Percentiles rank a stretch among this genome's conserved stretches.
Evolutionary conservation across 2,888 invertebrate genomes (phyloP).

Genomic region (Coleophora flavipennella): DNA sequence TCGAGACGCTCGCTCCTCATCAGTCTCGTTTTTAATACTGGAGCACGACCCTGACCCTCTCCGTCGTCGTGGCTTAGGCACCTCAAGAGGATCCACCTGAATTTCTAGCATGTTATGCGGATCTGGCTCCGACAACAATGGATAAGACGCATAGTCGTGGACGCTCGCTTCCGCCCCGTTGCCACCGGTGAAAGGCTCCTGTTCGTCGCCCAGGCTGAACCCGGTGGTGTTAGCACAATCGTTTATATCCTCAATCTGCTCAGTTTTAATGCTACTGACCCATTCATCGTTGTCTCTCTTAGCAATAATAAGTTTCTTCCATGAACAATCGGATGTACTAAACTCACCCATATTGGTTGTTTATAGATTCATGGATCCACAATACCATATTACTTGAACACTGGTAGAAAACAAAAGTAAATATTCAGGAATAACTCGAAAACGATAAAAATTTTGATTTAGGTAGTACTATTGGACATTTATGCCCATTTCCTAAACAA

Average conservation of each 20-base stretch:
- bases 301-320: slow-evolving; percentile 62
- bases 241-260: slow-evolving; percentile 22
- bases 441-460: no score
- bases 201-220: slow-evolving; percentile 27
- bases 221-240: slow-evolving; percentile 22
- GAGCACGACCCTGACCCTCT: slow-evolving; percentile 22
- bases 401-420: neutral
- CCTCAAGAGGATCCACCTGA: slow-evolving; percentile 8
- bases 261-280: slow-evolving; percentile 42
- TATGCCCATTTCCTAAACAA: no score
- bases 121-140: slow-evolving; percentile 27
- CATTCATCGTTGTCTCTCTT: slow-evolving; percentile 55
- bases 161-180: neutral
- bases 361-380: slow-evolving; percentile 58
- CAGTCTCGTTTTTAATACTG: slow-evolving; percentile 31
- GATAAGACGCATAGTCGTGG: slow-evolving; percentile 6
- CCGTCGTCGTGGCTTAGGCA: slow-evolving; percentile 22
- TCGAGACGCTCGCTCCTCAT: slow-evolving; percentile 44
- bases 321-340: slow-evolving; percentile 45
- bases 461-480: no score
- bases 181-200: slow-evolving; percentile 1
- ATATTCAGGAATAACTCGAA: no score
- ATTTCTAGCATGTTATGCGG: slow-evolving; percentile 14
- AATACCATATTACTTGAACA: slow-evolving; percentile 48
- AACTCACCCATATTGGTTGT: slow-evolving; percentile 68